phyloP scores from a whole-genome alignment of 2,888 invertebrate species.

The Antheraea assamensis region DNA sequence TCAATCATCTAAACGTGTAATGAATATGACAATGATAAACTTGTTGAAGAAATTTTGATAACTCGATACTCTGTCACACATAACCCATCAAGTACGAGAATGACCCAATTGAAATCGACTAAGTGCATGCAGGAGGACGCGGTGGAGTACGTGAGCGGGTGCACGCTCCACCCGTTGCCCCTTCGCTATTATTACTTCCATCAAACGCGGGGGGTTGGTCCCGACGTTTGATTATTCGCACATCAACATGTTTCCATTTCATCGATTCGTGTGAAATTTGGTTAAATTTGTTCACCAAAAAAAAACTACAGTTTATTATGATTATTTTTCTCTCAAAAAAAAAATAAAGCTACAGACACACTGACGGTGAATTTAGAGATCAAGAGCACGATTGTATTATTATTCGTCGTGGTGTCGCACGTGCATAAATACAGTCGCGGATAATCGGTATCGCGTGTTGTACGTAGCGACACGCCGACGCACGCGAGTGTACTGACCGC shows the following conservation, averaged over 20 bases:
- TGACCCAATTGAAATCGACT: conserved; percentile 48
- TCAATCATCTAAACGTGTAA: neutral
- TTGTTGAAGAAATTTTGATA: conserved; percentile 19
- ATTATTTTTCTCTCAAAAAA: neutral
- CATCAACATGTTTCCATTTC: conserved; percentile 76
- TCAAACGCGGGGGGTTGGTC: conserved; percentile 59
- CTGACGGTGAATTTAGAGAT: neutral
- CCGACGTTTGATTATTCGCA: conserved; percentile 73
- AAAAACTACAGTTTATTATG: neutral
- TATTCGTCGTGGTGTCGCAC: conserved; percentile 39
- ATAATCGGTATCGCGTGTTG: conserved; percentile 31
- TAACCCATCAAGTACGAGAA: conserved; percentile 31
- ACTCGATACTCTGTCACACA: conserved; percentile 27
- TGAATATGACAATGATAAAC: neutral
- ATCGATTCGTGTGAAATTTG: conserved; percentile 53
- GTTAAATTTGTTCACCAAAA: neutral
- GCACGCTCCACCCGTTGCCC: conserved; percentile 54
- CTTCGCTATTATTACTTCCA: conserved; percentile 68
- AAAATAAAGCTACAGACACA: conserved; percentile 31
- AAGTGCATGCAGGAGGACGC: conserved; percentile 39
- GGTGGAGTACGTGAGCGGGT: conserved; percentile 56
- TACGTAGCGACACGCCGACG: conserved; percentile 68
- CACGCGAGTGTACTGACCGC: conserved; percentile 77
- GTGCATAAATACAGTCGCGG: conserved; percentile 59
- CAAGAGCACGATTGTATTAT: neutral